These are phyloP conservation scores for Gymnobelideus leadbeateri DNA, from an alignment of 2,113 vertebrate species.

Conservation along the genomic window DNA sequence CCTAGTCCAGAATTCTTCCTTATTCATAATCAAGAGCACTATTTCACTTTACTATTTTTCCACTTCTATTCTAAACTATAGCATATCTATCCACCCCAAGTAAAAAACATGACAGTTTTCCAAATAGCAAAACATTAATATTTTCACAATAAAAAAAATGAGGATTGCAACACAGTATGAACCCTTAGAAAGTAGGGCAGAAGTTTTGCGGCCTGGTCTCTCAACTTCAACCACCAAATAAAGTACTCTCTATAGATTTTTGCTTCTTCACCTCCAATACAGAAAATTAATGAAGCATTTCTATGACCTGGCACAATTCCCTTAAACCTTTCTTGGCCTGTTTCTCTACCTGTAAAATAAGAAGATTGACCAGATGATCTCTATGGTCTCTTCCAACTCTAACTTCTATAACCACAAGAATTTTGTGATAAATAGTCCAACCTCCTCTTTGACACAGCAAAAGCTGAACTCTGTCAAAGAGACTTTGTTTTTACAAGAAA, in stretches of 20 bases:
- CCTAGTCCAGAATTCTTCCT: background rate
- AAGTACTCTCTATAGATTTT: slow-evolving; percentile 36
- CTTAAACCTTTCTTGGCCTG: background rate
- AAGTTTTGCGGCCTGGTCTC: background rate
- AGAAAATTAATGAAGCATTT: slow-evolving; percentile 24
- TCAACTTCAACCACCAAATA: background rate
- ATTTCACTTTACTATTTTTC: background rate
- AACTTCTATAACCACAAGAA: background rate
- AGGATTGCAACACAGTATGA: slow-evolving; percentile 13
- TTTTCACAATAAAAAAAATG: slow-evolving; percentile 49
- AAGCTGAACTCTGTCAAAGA: slow-evolving; percentile 26
- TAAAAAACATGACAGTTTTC: slow-evolving; percentile 36
- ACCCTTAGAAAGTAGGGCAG: background rate
- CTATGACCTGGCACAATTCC: background rate
- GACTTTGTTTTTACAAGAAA: background rate
- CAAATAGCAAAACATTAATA: slow-evolving; percentile 41
- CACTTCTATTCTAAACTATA: background rate
- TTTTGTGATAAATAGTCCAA: background rate
- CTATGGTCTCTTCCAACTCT: background rate
- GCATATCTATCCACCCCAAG: background rate
- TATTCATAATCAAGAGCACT: background rate
- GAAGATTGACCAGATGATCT: background rate
- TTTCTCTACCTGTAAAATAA: background rate
- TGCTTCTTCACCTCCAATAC: slow-evolving; percentile 37
- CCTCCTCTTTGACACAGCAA: slow-evolving; percentile 12